Base-by-base conservation (phyloP, 2,888 invertebrate genomes). In the Hedychridium roseum region DNA sequence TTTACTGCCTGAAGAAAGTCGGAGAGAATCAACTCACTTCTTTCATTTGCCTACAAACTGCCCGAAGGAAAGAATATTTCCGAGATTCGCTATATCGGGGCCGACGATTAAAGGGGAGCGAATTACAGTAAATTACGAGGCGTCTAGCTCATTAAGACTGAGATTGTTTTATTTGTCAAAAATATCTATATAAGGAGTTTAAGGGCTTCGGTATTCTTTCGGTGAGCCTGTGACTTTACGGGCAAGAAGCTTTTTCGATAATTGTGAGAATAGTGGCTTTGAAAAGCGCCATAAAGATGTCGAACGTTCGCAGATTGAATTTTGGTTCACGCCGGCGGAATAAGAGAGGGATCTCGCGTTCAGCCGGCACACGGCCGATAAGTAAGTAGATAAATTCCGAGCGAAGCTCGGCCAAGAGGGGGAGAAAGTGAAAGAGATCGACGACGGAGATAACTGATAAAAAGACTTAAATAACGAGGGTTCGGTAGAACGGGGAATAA, bases 371-470 rank as follows among this genome's bases (percentile, higher is more conserved):
- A n/a, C 34, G 38, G 31, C 43, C 14, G 38, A 32, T 40, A 36
- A 46, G 44, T 44, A 44, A 60, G 51, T 43, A 53, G 60, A 60
- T 62, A 57, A 60, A 58, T 60, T 57, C 60, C 37, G 27, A 43
- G 12, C 26, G 37, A 37, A 15, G 30, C n/a, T 30, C 30, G 28
- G 43, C 40, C 49, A 20, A 45, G 40, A 46, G 35, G n/a, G n/a
- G n/a, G n/a, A n/a, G n/a, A 44, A 45, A 48, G 48, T 27, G 32
- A 44, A 30, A 46, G 46, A 53, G 51, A 40, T 23, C 31, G 44
- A 32, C 28, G 54, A 34, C 31, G 21, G 43, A 32, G 15, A 28
- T n/a, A n/a, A n/a, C n/a, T n/a, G n/a, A 17, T 4, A 17, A 2
- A 14, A n/a, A 39, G 46, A 45, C 26, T 38, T 27, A 36, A 27